Evolutionary conservation across 2,797 vertebrate species (phyloP), one percentile per base, ranked within the genome.

Genomic region (Threskiornis aethiopicus): DNA sequence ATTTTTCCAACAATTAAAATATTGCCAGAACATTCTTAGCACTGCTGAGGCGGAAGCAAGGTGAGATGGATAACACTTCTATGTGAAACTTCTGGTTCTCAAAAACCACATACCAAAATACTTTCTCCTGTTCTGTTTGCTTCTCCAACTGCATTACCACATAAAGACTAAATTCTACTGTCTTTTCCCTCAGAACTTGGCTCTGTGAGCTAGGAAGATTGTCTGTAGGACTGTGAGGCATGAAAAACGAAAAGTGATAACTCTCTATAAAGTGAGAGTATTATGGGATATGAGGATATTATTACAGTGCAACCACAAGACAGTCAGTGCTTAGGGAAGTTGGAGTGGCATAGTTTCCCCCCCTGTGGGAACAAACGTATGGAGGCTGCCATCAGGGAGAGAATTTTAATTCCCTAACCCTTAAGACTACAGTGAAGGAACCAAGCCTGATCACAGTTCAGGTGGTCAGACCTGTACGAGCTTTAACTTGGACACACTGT

Each of bases 1-100:
- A 86, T 90, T 93, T 94, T 92, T 90, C 73, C 80, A 95, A 94
- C 71, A 96, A 93, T 76, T 84, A 87, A 89, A 91, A 65, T 83
- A 92, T 87, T 91, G 84, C 86, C 91, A 94, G 94, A 92, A 89
- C 41, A 59, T 93, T 94, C 87, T 91, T 79, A 94, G 66, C 37
- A 44, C 73, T 77, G 52, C 54, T 82, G 61, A 93, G 62, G 52
- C 90, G 42, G 86, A 93, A 95, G 51, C 41, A 80, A 97, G 92
- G 91, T 94, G 85, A 94, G 94, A 81, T 51, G 55, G 55, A 73
- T 94, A 90, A 93, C 81, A 87, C 69, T n/a, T 93, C 14, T 81
- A 4, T 28, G 31, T 62, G 77, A 93, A 95, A 83, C 51, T 94
- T 96, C 92, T 92, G 67, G 22, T 89, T 87, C 89, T 80, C 73